Conservation (phyloP, 1,140 invertebrate species). For the Odontomachus brunneus region DNA sequence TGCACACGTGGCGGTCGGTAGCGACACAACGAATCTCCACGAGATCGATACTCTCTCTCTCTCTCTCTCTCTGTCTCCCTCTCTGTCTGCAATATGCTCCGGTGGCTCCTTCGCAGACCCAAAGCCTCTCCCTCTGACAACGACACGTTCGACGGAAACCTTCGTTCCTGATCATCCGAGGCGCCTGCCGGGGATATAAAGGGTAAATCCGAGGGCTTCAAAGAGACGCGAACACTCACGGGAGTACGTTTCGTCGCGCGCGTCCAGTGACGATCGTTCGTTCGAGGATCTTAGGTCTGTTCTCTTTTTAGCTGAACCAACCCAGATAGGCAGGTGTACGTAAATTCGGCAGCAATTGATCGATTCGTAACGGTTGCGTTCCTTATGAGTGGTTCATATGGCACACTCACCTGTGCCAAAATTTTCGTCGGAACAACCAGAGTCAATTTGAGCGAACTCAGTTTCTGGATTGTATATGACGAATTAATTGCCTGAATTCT, state of each 20-base stretch:
- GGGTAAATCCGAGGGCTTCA: constrained; percentile 2
- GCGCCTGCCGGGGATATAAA: neutral
- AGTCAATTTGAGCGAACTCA: too few relatives aligned
- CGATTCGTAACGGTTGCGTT: too few relatives aligned
- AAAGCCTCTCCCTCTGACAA: constrained; percentile 6
- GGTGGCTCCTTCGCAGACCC: constrained; percentile 15
- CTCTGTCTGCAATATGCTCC: constrained; percentile 54
- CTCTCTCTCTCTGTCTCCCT: too few relatives aligned
- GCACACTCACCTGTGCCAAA: too few relatives aligned
- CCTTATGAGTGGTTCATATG: too few relatives aligned
- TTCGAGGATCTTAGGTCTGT: constrained; percentile 46
- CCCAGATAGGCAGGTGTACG: too few relatives aligned
- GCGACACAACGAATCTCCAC: neutral
- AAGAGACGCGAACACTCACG: neutral
- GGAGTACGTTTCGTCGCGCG: neutral
- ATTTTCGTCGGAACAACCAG: too few relatives aligned
- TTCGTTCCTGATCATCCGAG: constrained; percentile 10
- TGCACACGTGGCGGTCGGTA: neutral
- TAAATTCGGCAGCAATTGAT: too few relatives aligned
- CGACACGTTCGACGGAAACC: constrained; percentile 17
- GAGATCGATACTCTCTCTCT: constrained; percentile 52
- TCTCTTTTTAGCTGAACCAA: too few relatives aligned
- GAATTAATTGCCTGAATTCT: too few relatives aligned
- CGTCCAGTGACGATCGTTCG: constrained; percentile 7
- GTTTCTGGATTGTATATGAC: too few relatives aligned